Conservation (phyloP, 2,888 invertebrate genomes). For the Romanomermis culicivorax region DNA sequence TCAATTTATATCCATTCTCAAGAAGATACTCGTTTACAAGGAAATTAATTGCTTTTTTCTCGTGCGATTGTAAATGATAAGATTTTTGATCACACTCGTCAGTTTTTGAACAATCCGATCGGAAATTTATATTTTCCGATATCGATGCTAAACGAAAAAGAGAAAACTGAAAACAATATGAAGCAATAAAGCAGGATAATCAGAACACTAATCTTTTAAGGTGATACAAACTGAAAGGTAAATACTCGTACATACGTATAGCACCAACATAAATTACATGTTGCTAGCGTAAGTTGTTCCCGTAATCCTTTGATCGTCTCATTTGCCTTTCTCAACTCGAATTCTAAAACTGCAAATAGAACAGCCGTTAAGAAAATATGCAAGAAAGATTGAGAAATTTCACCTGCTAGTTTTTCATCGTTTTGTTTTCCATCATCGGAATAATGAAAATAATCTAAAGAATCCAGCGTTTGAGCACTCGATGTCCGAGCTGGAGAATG, state of each 20-base stretch:
- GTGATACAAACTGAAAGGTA: too few relatives aligned
- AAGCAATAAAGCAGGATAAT: too few relatives aligned
- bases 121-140: too few relatives aligned
- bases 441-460: slow-evolving; percentile 57
- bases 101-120: too few relatives aligned
- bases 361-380: not conserved
- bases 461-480: slow-evolving; percentile 61
- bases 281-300: slow-evolving; percentile 45
- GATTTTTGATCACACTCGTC: too few relatives aligned
- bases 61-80: slow-evolving; percentile 47
- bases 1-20: slow-evolving; percentile 55
- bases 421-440: slow-evolving; percentile 61
- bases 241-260: too few relatives aligned
- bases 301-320: slow-evolving; percentile 60
- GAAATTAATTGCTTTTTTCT: slow-evolving; percentile 59
- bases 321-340: slow-evolving; percentile 61
- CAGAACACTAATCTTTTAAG: too few relatives aligned
- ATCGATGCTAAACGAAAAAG: too few relatives aligned
- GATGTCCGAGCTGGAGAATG: slow-evolving; percentile 38
- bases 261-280: too few relatives aligned
- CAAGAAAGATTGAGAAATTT: too few relatives aligned
- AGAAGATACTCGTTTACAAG: slow-evolving; percentile 64
- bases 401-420: slow-evolving; percentile 51
- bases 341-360: slow-evolving; percentile 45
- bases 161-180: too few relatives aligned